Percentiles rank a stretch among this genome's conserved stretches.
phyloP scores from a whole-genome alignment of 2,113 vertebrate species.

The Periophthalmodon schlosseri region DNA sequence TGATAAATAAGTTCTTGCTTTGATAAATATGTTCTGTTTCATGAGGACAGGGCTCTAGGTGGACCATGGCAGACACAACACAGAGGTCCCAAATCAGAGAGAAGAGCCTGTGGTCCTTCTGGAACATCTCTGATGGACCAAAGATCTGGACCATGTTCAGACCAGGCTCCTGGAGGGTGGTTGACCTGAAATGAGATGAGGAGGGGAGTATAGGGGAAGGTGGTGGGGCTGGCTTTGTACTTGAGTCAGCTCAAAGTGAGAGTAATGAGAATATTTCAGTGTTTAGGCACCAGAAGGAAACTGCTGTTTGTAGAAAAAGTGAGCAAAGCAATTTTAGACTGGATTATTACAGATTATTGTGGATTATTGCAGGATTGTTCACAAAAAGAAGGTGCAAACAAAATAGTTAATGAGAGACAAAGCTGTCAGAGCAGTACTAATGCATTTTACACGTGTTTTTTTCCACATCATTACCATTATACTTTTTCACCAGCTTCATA shows the following conservation, averaged over 20 bases:
- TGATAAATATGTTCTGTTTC: not conserved
- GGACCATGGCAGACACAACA: not conserved
- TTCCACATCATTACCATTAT: too few relatives aligned
- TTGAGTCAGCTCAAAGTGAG: constrained; percentile 18
- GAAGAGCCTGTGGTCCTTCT: too few relatives aligned
- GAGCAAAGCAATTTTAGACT: too few relatives aligned
- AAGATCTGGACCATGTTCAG: not conserved
- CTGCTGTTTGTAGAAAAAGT: constrained; percentile 26
- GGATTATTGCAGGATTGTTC: too few relatives aligned
- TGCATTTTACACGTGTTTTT: too few relatives aligned
- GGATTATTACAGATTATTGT: not conserved
- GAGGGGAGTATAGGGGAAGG: not conserved
- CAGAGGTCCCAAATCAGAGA: not conserved
- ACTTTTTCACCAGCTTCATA: too few relatives aligned
- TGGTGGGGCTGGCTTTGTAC: not conserved
- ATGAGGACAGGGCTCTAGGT: too few relatives aligned
- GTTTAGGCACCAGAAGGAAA: constrained; percentile 53
- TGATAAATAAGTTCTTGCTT: not conserved
- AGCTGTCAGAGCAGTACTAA: too few relatives aligned
- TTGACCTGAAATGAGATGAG: too few relatives aligned
- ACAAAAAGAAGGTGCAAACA: too few relatives aligned
- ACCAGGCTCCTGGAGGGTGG: not conserved
- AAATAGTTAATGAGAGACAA: too few relatives aligned
- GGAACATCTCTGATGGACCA: not conserved
- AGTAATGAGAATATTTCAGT: constrained; percentile 52